phyloP scores from a whole-genome alignment of 2,888 invertebrate species.

The Drosophila mimetica region DNA sequence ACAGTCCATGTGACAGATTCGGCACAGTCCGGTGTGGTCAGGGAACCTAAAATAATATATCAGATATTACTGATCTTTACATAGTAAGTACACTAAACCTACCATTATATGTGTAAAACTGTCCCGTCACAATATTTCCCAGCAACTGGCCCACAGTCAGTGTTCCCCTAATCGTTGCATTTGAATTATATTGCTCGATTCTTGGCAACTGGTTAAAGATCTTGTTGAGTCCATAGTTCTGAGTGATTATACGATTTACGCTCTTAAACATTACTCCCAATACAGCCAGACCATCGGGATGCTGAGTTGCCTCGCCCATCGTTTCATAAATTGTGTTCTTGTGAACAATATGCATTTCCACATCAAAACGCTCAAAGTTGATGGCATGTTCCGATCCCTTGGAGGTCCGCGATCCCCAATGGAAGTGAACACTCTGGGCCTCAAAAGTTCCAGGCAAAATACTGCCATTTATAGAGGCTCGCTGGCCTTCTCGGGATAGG shows the following conservation, averaged over 20 bases:
- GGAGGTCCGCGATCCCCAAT: conserved; percentile 89
- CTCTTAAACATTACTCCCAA: conserved; percentile 87
- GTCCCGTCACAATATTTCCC: conserved; percentile 60
- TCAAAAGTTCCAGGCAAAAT: conserved; percentile 62
- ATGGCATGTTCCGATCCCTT: conserved; percentile 86
- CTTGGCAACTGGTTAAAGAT: conserved; percentile 66
- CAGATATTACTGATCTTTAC: background rate
- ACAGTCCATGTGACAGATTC: conserved; percentile 91
- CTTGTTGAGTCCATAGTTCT: conserved; percentile 52
- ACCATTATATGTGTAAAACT: conserved; percentile 77
- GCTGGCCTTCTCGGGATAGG: conserved; percentile 36
- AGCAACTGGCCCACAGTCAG: conserved; percentile 64
- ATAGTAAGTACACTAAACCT: background rate
- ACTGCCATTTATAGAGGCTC: conserved; percentile 68
- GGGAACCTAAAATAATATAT: conserved; percentile 85
- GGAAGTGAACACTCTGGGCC: conserved; percentile 85
- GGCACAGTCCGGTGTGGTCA: conserved; percentile 89
- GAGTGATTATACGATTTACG: conserved; percentile 27
- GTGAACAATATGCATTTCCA: conserved; percentile 89
- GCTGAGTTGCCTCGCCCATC: conserved; percentile 84
- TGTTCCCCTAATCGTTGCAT: conserved; percentile 47
- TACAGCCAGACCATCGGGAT: conserved; percentile 86
- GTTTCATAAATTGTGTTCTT: conserved; percentile 86
- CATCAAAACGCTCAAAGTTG: conserved; percentile 84
- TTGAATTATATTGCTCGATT: conserved; percentile 53